Evolutionary conservation across 2,888 invertebrate genomes (phyloP).

Genomic region (Lobophora halterata): DNA sequence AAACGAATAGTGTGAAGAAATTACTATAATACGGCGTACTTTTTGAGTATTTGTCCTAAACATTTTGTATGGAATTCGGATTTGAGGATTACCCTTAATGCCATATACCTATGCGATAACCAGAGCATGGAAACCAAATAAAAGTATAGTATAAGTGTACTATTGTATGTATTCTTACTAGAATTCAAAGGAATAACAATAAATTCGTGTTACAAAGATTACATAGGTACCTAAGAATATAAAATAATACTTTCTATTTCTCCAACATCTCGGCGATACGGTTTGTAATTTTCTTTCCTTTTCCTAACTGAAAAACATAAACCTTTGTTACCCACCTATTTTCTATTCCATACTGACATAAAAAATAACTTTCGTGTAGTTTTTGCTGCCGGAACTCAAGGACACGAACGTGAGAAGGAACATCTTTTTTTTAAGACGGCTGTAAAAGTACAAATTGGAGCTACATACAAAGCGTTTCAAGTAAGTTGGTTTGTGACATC

Average conservation of each 20-base stretch:
- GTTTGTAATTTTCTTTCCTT: constrained; percentile 31
- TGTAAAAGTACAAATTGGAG: constrained; percentile 53
- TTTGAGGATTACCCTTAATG: too few relatives aligned
- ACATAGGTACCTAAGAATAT: constrained; percentile 13
- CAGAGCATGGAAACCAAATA: too few relatives aligned
- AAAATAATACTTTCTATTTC: constrained; percentile 18
- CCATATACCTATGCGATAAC: too few relatives aligned
- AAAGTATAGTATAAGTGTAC: too few relatives aligned
- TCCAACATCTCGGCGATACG: constrained; percentile 22
- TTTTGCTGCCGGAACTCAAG: constrained; percentile 35
- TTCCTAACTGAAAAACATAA: constrained; percentile 36
- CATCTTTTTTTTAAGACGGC: constrained; percentile 46
- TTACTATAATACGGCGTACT: too few relatives aligned
- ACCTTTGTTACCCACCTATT: constrained; percentile 34
- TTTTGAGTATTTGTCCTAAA: too few relatives aligned
- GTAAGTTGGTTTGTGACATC: too few relatives aligned
- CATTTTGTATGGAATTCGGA: too few relatives aligned
- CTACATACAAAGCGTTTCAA: constrained; percentile 37
- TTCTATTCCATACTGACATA: constrained; percentile 37
- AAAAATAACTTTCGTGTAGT: constrained; percentile 40
- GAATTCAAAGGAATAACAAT: constrained; percentile 6
- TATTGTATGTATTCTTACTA: too few relatives aligned
- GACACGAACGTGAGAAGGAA: constrained; percentile 32
- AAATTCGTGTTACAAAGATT: constrained; percentile 16
- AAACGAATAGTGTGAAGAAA: too few relatives aligned